Evolutionary conservation across 2,888 invertebrate species (phyloP).

Genomic region (Nysson spinosus): DNA sequence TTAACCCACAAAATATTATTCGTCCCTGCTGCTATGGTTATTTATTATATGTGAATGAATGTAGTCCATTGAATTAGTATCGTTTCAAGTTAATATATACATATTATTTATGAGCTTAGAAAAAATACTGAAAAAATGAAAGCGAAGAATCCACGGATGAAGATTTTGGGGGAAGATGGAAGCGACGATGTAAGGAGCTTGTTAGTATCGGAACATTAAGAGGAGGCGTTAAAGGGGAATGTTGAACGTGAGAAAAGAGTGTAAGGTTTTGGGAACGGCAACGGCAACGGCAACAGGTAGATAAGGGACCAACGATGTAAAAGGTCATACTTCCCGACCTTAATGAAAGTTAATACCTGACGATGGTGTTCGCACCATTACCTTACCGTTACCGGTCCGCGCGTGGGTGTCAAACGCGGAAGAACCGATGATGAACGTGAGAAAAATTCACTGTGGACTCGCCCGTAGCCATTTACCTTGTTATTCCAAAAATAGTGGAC

Average conservation of each 20-base stretch:
- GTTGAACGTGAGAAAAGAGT: conserved; percentile 51
- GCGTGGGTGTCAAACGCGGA: conserved; percentile 38
- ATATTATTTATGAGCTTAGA: too few relatives aligned
- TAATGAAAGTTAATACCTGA: conserved; percentile 56
- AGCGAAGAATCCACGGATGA: too few relatives aligned
- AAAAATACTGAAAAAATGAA: too few relatives aligned
- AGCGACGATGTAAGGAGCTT: too few relatives aligned
- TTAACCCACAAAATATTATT: too few relatives aligned
- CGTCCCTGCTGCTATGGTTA: too few relatives aligned
- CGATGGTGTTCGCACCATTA: conserved; percentile 42
- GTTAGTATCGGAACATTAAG: too few relatives aligned
- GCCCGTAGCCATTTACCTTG: neutral
- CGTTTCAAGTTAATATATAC: too few relatives aligned
- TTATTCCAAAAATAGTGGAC: too few relatives aligned
- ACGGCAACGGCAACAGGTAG: conserved; percentile 39
- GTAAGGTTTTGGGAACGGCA: conserved; percentile 16
- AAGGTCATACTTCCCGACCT: conserved; percentile 53
- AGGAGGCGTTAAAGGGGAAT: conserved; percentile 1
- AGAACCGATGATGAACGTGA: conserved; percentile 26
- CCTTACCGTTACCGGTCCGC: conserved; percentile 51
- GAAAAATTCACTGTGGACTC: conserved; percentile 32
- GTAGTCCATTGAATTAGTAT: too few relatives aligned
- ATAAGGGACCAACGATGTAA: conserved; percentile 47
- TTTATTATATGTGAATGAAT: too few relatives aligned
- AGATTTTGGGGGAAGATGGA: too few relatives aligned